Base-by-base conservation (phyloP, 2,888 invertebrate species). In the Aporophyla lueneburgensis region DNA sequence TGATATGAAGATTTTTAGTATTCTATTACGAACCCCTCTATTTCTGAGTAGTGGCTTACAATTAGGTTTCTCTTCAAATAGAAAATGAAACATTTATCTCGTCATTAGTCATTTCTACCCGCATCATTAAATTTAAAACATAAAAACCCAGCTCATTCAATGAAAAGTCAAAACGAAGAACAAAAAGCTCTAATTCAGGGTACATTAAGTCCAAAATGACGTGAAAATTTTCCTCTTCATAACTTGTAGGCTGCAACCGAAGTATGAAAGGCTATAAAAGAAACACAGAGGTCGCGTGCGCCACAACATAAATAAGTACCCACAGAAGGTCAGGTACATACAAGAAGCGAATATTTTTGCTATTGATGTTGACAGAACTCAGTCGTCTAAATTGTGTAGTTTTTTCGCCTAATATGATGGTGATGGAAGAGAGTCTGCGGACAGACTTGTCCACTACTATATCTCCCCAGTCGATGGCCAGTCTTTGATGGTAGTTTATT, bases 231-330 rank as follows among this genome's bases (percentile, higher is more conserved):
- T 16, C 33, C 63, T 54, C n/a, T 80, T 80, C 74, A 78, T 78
- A 80, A 74, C 65, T 80, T 80, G 59, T 80, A 40, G 68, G 81
- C 74, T 80, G 53, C 78, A 80, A 74, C 78, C 65, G 78, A 78
- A 74, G 65, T 80, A 74, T 78, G 59, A 80, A 78, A 74, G 53
- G 81, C 58, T 80, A 65, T 78, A 78, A 78, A 78, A 78, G 77
- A 78, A 84, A 81, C 68, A 84, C 43, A 77, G 61, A 67, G 76
- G 78, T 71, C 74, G 77, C 27, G 54, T 49, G 54, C 1, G 68
- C 12, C 78, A 74, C 33, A n/a, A 2, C 53, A 12, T n/a, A 65
- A 16, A 21, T 5, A 19, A 9, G 7, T 56, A 53, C 16, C 21
- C 10, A 1, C 24, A 74, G 74, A 78, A 59, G 33, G 33, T 14